These are phyloP conservation scores for Chymomyza procnemis DNA, from an alignment of 2,888 invertebrate genomes.

Conservation along the genomic window DNA sequence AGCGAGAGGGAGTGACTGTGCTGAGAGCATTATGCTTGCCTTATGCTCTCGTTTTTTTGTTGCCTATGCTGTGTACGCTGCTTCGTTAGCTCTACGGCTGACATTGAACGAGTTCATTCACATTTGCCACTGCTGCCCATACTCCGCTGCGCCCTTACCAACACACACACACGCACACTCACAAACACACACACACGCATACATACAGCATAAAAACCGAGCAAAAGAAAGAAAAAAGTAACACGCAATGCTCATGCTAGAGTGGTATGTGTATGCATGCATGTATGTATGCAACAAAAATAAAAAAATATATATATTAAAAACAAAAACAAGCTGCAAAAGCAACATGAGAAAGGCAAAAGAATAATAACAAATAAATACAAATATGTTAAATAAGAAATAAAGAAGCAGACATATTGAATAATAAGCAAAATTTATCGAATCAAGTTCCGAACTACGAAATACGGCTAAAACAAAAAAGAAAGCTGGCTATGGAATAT, in stretches of 20 bases:
- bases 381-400: conserved; percentile 63
- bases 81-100: conserved; percentile 56
- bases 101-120: conserved; percentile 80
- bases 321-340: conserved; percentile 23
- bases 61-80: conserved; percentile 62
- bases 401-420: background rate
- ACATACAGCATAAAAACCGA: conserved; percentile 19
- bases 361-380: conserved; percentile 53
- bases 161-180: conserved; percentile 20
- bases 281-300: conserved; percentile 12
- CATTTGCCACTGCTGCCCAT: conserved; percentile 69
- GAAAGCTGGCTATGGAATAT: background rate
- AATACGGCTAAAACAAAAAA: background rate
- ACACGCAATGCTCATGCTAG: background rate
- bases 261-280: background rate
- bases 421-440: background rate
- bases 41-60: conserved; percentile 31
- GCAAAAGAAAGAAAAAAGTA: conserved; percentile 29
- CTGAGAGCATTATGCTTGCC: conserved; percentile 8
- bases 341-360: conserved; percentile 20
- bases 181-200: conserved; percentile 45
- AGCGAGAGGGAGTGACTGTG: conserved; percentile 6
- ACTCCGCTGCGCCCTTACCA: conserved; percentile 17
- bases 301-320: too few relatives aligned
- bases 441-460: background rate